Base-by-base conservation (phyloP, 2,888 invertebrate species). In the Anaspis maculata region DNA sequence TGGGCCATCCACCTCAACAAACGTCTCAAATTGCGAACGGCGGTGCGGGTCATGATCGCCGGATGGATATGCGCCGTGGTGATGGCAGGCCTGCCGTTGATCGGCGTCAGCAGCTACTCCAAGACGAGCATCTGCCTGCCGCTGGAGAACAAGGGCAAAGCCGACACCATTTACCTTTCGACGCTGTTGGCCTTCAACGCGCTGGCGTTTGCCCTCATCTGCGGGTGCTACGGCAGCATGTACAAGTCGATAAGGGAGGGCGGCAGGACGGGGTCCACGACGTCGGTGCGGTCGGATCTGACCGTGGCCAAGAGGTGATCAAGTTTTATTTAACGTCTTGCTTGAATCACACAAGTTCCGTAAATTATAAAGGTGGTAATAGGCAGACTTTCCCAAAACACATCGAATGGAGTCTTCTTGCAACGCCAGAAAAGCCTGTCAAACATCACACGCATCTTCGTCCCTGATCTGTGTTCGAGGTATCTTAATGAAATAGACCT, bases 111-210 rank as follows among this genome's bases (percentile, higher is more conserved):
- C 47, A 72, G 71, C 45, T 81, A 79, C 59, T 69, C 75, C 21
- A 75, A 72, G 50, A 79, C 79, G 42, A 77, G 77, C 52, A 77
- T 80, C 23, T 81, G 81, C 54, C 62, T 81, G 31, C 80, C 80
- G 1, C 66, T 81, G 59, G 74, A 75, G 48, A 73, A 71, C 30
- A 64, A 66, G 16, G 63, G 68, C 32, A 50, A 67, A 23, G 58
- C 61, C 2, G 77, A 77, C 49, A 62, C 71, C 21, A 69, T 67
- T 7, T 79, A 77, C 57, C 61, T 78, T 16, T 62, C 71, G 7
- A 64, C 69, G 13, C 59, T 78, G 3, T 61, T 81, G 11, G 61
- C 72, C 3, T 68, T 77, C 56, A 79, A 79, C 52, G 74, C 74
- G 1, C 49, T 74, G 3, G 77, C 78, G 0, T 81, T 81, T 60